Conservation (phyloP, 2,797 vertebrate species). For the Hyperoplus immaculatus region DNA sequence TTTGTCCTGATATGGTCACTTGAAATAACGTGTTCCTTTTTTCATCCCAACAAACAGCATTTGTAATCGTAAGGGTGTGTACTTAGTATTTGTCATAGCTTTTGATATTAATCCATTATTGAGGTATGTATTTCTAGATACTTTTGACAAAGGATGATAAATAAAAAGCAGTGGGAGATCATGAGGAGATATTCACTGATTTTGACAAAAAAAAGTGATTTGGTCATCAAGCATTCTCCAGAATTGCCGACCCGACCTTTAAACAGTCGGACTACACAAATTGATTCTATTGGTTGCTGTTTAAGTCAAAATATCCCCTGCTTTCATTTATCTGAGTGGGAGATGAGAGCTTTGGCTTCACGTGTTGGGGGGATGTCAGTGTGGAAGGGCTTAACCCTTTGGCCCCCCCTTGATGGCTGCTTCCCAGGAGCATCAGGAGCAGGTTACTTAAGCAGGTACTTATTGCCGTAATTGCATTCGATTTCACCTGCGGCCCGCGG, state of each 20-base stretch:
- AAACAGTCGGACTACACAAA: conserved; percentile 3
- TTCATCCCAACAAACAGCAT: neutral
- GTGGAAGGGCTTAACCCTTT: conserved; percentile 59
- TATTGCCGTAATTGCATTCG: conserved; percentile 77
- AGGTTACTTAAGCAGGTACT: conserved; percentile 75
- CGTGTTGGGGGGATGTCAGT: neutral
- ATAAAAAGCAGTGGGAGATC: too few species aligned
- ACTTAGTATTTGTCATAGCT: neutral
- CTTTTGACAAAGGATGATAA: neutral
- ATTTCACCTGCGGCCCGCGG: conserved; percentile 63
- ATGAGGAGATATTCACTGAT: neutral
- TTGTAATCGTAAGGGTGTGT: neutral
- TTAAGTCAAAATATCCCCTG: neutral
- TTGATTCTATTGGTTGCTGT: conserved; percentile 40
- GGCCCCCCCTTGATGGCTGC: conserved; percentile 54
- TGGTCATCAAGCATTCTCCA: too few species aligned
- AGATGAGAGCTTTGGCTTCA: conserved; percentile 34
- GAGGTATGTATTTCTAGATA: neutral
- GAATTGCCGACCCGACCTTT: conserved; percentile 5
- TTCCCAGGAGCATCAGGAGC: conserved; percentile 49
- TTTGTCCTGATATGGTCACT: too few species aligned
- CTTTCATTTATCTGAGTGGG: conserved; percentile 31
- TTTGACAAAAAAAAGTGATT: too few species aligned
- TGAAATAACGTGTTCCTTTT: neutral
- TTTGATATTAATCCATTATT: too few species aligned